Evolutionary conservation across 2,888 invertebrate species (phyloP).

Genomic region (Lepidonotus clava): DNA sequence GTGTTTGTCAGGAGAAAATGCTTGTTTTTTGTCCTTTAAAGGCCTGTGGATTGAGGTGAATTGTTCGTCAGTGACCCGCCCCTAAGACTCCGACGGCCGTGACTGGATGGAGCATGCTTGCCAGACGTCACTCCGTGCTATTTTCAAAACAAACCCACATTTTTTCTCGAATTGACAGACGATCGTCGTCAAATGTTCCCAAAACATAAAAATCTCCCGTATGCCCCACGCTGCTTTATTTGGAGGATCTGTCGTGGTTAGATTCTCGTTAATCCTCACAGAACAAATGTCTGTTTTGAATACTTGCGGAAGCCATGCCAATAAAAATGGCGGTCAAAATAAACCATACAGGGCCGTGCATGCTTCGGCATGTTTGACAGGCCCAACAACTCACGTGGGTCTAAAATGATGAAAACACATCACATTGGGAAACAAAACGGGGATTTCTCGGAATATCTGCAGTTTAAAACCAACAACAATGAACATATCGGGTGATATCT

Average conservation of each 20-base stretch:
- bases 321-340: constrained; percentile 50
- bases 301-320: constrained; percentile 34
- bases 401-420: not conserved
- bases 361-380: constrained; percentile 42
- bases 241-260: not conserved
- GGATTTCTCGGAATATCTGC: not conserved
- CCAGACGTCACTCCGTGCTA: not conserved
- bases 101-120: not conserved
- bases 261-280: no score
- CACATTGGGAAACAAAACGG: not conserved
- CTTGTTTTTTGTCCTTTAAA: not conserved
- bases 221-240: no score
- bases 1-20: not conserved
- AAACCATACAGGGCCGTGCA: not conserved
- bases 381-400: not conserved
- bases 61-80: not conserved
- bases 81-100: not conserved
- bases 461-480: no score
- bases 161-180: not conserved
- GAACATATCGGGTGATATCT: not conserved
- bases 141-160: constrained; percentile 32
- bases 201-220: no score
- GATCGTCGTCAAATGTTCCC: no score
- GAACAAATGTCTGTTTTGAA: not conserved
- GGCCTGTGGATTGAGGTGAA: no score